A percentile compares a stretch with the other conserved stretches of the same genome.
Conservation (phyloP, 2,888 invertebrate species). For the Meteorus colon region DNA sequence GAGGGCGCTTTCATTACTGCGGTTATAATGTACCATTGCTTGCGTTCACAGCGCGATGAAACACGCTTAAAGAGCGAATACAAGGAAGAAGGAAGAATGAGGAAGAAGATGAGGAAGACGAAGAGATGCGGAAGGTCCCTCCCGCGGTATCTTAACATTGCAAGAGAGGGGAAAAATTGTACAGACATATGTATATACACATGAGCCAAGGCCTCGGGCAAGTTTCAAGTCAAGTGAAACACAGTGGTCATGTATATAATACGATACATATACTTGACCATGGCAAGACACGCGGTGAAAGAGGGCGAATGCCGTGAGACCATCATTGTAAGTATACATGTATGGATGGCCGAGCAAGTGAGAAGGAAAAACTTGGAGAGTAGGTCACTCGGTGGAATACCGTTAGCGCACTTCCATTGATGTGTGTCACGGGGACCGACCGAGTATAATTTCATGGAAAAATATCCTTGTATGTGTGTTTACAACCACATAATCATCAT, state of each 20-base stretch:
- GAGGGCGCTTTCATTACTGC: conserved; percentile 69
- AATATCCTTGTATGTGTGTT: conserved; percentile 17
- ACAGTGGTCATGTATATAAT: conserved; percentile 25
- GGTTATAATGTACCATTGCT: conserved; percentile 63
- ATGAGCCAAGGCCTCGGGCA: conserved; percentile 37
- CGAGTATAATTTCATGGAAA: conserved; percentile 34
- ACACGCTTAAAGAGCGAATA: conserved; percentile 18
- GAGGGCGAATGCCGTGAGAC: conserved; percentile 46
- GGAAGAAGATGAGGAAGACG: background rate
- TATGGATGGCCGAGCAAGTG: conserved; percentile 34
- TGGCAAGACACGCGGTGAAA: conserved; percentile 47
- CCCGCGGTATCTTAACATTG: background rate
- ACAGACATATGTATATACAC: conserved; percentile 39
- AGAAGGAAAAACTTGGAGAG: conserved; percentile 57
- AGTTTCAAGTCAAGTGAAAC: conserved; percentile 33
- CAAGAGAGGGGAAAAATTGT: conserved; percentile 55
- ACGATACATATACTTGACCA: conserved; percentile 51
- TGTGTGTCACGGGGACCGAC: conserved; percentile 70
- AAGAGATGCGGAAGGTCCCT: background rate
- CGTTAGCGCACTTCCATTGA: conserved; percentile 70
- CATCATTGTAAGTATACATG: conserved; percentile 21
- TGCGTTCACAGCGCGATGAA: conserved; percentile 40
- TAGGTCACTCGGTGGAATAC: conserved; percentile 68
- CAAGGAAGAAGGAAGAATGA: background rate
- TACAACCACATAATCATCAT: background rate